phyloP scores from a whole-genome alignment of 2,888 invertebrate species.

The Ariolimax columbianus region DNA sequence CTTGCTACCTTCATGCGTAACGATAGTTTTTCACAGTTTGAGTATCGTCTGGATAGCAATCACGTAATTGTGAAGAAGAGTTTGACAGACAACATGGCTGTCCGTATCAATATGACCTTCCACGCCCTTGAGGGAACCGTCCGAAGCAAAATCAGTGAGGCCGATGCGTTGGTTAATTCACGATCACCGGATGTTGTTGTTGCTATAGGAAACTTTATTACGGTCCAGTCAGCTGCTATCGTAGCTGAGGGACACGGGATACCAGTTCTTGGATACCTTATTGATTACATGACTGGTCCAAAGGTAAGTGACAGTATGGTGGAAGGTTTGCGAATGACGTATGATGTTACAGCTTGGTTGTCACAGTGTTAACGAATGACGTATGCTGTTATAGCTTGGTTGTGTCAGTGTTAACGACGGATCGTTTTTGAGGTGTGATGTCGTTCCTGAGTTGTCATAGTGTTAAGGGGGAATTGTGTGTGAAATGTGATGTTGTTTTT shows the following conservation, averaged over 20 bases:
- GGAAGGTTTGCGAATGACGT: no score
- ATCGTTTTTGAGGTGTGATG: no score
- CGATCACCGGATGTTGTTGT: conserved; percentile 30
- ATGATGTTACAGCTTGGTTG: no score
- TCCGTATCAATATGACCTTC: conserved; percentile 3
- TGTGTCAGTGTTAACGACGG: no score
- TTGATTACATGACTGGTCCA: not conserved
- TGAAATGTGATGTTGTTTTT: no score
- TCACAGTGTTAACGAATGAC: no score
- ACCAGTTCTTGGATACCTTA: conserved; percentile 45
- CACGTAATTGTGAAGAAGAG: not conserved
- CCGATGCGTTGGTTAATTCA: not conserved
- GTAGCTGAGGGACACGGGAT: conserved; percentile 28
- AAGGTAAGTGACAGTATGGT: conserved; percentile 49
- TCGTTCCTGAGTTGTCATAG: no score
- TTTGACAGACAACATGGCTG: not conserved
- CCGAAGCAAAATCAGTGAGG: not conserved
- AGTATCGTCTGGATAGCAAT: conserved; percentile 1
- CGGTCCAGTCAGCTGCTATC: conserved; percentile 40
- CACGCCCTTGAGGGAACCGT: not conserved
- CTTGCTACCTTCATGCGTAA: not conserved
- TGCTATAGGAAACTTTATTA: conserved; percentile 35
- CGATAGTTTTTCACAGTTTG: not conserved
- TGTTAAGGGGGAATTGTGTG: no score
- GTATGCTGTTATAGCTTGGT: no score